These are phyloP conservation scores for Cyclina sinensis DNA, from an alignment of 1,140 invertebrate species.

Conservation along the genomic window DNA sequence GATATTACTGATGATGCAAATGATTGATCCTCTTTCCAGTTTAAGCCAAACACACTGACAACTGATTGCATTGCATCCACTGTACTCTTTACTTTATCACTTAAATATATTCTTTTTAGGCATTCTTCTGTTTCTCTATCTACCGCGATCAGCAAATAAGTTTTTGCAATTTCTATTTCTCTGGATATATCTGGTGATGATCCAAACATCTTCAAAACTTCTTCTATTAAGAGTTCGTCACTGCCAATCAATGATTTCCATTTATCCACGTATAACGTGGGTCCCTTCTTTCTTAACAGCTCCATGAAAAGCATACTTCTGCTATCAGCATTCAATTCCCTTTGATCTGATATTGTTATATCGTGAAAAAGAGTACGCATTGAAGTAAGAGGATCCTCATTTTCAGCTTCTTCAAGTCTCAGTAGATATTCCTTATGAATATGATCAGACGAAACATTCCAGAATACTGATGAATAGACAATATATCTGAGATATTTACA, in stretches of 20 bases:
- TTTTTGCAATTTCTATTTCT: conserved; percentile 14
- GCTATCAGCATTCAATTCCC: no score
- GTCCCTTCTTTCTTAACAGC: not conserved
- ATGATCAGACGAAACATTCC: not conserved
- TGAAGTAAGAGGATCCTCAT: not conserved
- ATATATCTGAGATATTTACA: not conserved
- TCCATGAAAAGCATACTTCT: not conserved
- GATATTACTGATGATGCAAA: conserved; percentile 2
- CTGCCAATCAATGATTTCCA: not conserved
- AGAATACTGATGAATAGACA: not conserved
- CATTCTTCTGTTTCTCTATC: not conserved
- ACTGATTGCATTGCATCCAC: not conserved
- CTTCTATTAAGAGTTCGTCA: not conserved
- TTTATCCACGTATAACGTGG: not conserved
- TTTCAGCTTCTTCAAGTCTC: not conserved
- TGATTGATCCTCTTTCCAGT: not conserved
- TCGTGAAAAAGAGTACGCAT: not conserved
- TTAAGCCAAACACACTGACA: not conserved
- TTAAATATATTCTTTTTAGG: not conserved
- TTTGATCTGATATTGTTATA: not conserved
- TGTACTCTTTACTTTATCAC: not conserved
- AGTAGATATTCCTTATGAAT: not conserved
- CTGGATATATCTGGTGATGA: not conserved
- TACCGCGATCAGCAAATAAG: not conserved
- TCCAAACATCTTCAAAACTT: not conserved